A percentile compares a stretch with the other conserved stretches of the same genome.
These are phyloP conservation scores for Lamprotornis superbus DNA, from an alignment of 2,113 vertebrate genomes.

Conservation along the genomic window DNA sequence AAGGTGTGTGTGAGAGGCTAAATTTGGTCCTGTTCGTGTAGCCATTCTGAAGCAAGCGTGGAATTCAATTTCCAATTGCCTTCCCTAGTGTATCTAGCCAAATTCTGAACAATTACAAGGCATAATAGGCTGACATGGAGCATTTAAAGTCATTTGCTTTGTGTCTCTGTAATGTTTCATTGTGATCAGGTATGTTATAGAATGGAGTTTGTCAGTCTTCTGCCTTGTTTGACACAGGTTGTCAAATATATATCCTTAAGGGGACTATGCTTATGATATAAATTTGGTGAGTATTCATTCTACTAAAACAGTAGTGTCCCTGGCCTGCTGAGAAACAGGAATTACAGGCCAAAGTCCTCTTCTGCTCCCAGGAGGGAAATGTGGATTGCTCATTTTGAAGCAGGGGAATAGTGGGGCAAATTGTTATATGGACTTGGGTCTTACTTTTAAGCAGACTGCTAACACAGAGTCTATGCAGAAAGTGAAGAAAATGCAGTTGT, in stretches of 20 bases:
- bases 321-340: background rate
- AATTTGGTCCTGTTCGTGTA: background rate
- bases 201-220: background rate
- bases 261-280: background rate
- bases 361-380: background rate
- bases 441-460: background rate
- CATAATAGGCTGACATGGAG: rapidly evolving
- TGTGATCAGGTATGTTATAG: background rate
- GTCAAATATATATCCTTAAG: background rate
- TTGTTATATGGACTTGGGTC: background rate
- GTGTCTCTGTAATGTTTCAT: background rate
- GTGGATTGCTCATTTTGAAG: background rate
- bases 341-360: background rate
- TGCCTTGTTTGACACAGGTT: background rate
- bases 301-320: background rate
- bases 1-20: background rate
- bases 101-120: background rate
- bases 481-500: background rate
- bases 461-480: background rate
- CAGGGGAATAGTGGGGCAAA: background rate
- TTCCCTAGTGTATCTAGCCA: background rate
- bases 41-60: background rate
- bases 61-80: background rate
- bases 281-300: background rate
- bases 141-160: rapidly evolving